phyloP scores from a whole-genome alignment of 2,888 invertebrate species.

The Lithophane socia region DNA sequence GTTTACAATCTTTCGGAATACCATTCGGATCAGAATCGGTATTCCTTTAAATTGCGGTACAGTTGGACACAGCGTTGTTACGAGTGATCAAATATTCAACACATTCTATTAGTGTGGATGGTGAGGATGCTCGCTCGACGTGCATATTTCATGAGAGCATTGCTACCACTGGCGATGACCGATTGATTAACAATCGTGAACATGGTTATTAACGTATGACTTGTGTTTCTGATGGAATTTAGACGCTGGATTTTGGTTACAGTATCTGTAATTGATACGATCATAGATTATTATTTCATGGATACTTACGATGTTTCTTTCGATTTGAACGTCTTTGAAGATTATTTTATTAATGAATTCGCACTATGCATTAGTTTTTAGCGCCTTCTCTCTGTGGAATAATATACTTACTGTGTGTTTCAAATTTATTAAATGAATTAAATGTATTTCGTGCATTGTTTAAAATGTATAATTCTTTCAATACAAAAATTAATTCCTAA shows the following conservation, averaged over 20 bases:
- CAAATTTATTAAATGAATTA: background rate
- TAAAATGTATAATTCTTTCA: background rate
- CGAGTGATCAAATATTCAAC: constrained; percentile 71
- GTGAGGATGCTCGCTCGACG: constrained; percentile 19
- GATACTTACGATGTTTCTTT: background rate
- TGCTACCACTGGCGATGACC: constrained; percentile 30
- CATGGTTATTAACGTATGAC: constrained; percentile 42
- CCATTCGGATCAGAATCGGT: constrained; percentile 40
- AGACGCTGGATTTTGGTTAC: background rate
- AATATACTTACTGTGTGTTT: background rate
- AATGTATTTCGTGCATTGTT: background rate
- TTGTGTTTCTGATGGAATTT: constrained; percentile 24
- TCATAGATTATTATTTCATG: background rate
- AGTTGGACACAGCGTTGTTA: constrained; percentile 38
- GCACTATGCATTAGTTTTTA: background rate
- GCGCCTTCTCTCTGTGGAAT: background rate
- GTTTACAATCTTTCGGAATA: constrained; percentile 52
- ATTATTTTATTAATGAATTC: background rate
- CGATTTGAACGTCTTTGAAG: background rate
- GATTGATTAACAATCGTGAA: constrained; percentile 53
- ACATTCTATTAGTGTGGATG: constrained; percentile 57
- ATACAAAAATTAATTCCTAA: background rate
- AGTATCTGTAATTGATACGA: background rate
- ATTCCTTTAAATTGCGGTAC: constrained; percentile 48
- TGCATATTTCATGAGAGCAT: constrained; percentile 65